Conservation (phyloP, 2,113 vertebrate genomes). For the Leptobrachium leishanense region DNA sequence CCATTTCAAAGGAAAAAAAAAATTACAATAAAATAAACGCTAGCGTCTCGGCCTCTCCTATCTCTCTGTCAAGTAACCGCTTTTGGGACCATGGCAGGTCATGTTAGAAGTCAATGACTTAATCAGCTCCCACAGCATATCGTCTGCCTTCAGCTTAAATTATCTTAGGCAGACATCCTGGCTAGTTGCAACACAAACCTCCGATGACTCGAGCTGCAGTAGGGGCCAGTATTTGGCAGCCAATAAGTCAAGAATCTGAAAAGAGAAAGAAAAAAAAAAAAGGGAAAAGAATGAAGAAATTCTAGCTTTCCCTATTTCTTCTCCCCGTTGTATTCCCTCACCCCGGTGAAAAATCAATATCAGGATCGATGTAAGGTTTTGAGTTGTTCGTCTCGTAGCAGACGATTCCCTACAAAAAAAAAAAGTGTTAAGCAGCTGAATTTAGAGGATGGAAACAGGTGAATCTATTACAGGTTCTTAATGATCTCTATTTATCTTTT, state of each 20-base stretch:
- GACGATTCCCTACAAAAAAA: conserved; percentile 62
- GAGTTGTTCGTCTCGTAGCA: conserved; percentile 69
- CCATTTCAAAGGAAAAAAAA: background rate
- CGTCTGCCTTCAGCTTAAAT: conserved; percentile 68
- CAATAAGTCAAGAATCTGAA: conserved; percentile 58
- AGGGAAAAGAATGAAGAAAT: conserved; percentile 63
- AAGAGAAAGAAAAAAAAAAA: conserved; percentile 51
- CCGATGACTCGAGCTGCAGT: conserved; percentile 61
- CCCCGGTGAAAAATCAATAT: conserved; percentile 72
- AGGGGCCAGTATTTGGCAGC: conserved; percentile 64
- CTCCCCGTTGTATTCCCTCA: conserved; percentile 63
- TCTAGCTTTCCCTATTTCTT: conserved; percentile 72
- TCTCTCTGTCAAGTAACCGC: conserved; percentile 58
- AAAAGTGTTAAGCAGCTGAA: conserved; percentile 66
- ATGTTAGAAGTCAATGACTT: conserved; percentile 64
- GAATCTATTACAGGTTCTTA: conserved; percentile 49
- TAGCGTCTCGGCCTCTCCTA: conserved; percentile 42
- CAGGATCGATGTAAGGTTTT: conserved; percentile 76
- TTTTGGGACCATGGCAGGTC: conserved; percentile 60
- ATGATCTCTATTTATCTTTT: background rate
- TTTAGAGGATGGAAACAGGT: conserved; percentile 68
- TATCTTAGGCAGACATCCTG: conserved; percentile 78
- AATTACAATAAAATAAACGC: background rate
- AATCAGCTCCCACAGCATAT: conserved; percentile 63
- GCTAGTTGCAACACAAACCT: conserved; percentile 67